These are phyloP conservation scores for Aphodius granarius DNA, from an alignment of 2,888 invertebrate genomes.

Conservation along the genomic window DNA sequence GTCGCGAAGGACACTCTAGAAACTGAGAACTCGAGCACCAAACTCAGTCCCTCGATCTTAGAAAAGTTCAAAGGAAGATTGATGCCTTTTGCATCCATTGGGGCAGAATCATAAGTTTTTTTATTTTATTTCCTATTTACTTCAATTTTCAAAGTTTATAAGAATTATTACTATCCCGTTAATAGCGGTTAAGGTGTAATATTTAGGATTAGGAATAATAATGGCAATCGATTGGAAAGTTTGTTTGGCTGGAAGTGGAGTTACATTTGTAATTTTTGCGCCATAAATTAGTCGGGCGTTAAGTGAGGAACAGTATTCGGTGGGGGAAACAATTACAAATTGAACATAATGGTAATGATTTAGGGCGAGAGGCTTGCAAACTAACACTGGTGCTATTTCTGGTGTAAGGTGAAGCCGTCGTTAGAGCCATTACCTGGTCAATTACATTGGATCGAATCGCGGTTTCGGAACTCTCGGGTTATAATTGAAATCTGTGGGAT, in stretches of 20 bases:
- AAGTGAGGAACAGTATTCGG: background rate
- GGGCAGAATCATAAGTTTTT: no score
- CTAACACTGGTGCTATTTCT: slow-evolving; percentile 48
- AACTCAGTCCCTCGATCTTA: background rate
- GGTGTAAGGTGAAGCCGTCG: slow-evolving; percentile 52
- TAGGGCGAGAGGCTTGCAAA: slow-evolving; percentile 45
- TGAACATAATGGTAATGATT: slow-evolving; percentile 46
- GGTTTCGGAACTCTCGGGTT: slow-evolving; percentile 52
- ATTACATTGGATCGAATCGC: slow-evolving; percentile 54
- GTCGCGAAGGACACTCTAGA: background rate
- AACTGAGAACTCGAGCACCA: background rate
- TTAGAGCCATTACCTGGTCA: slow-evolving; percentile 55
- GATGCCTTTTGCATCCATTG: no score
- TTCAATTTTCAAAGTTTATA: no score
- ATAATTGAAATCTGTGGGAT: slow-evolving; percentile 56
- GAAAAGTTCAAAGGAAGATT: background rate
- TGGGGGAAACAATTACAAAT: slow-evolving; percentile 23
- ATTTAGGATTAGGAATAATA: background rate
- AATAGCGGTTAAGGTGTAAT: background rate
- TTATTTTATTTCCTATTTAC: no score
- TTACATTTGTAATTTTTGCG: background rate
- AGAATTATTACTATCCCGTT: no score
- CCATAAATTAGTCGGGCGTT: slow-evolving; percentile 1
- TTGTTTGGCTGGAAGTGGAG: background rate
- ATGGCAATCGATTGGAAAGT: background rate